Base-by-base conservation (phyloP, 2,888 invertebrate genomes). In the Dorcus hopei region DNA sequence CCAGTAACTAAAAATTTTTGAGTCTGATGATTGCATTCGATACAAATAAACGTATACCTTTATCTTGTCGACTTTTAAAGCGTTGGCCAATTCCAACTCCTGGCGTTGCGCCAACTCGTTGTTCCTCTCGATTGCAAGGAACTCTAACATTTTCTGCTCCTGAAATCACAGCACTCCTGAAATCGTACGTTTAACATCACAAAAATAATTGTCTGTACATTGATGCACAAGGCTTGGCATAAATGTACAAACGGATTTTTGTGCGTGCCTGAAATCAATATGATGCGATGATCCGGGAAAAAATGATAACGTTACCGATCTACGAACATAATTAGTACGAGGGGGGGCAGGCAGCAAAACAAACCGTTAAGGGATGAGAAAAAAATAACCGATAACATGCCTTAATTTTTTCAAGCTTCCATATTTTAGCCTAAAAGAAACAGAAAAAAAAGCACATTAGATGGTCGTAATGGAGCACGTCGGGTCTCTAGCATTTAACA, bases 11-110 rank as follows among this genome's bases (percentile, higher is more conserved):
- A 62, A 76, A 72, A 52, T 60, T 59, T 53, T 19, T 9, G 16
- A 48, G 11, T 11, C 38, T 26, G 9, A 57, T 48, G 39, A 33
- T 33, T 4, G 26, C 26, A 7, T 33, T 33, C 26, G 26, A 33
- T 49, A 33, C 26, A 33, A 33, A 2, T 33, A 33, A 33, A 38
- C 9, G 49, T 33, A 59, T 67, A 78, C 78, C 76, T 84, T 87
- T 70, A 86, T 83, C 72, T 83, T 83, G 70, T 87, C 85, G 58
- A 80, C 76, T 77, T 86, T 87, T 58, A 85, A 81, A 49, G 83
- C 82, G 68, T 80, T 82, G 59, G 89, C 87, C 63, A 87, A 74
- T 74, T 85, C 83, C 41, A 84, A 79, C 76, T 90, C 89, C 74
- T 86, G 85, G 68, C 82, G 81, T 63, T 86, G 82, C 57, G 85